Percentiles rank a stretch among this genome's conserved stretches.
phyloP scores from a whole-genome alignment of 2,888 invertebrate species.

The Synanthedon formicaeformis region DNA sequence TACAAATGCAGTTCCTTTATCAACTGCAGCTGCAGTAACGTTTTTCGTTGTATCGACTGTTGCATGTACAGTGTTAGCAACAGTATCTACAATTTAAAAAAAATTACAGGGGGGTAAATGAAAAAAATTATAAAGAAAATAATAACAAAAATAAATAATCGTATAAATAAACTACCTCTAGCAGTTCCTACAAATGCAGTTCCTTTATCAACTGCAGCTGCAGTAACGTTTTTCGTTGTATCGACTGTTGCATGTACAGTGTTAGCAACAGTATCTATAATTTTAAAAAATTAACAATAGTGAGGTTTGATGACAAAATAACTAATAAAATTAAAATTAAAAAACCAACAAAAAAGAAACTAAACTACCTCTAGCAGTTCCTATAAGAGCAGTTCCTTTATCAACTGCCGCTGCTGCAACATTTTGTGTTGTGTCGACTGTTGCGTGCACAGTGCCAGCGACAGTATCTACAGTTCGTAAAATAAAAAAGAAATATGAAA shows the following conservation, averaged over 20 bases:
- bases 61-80: conserved; percentile 20
- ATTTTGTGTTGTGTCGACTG: conserved; percentile 34
- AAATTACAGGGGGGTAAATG: no score
- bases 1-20: conserved; percentile 23
- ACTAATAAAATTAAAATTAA: not conserved
- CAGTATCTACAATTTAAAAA: conserved; percentile 19
- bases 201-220: conserved; percentile 28
- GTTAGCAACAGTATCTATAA: conserved; percentile 27
- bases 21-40: conserved; percentile 25
- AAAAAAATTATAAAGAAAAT: not conserved
- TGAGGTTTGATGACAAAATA: not conserved
- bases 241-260: conserved; percentile 27
- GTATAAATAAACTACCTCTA: conserved; percentile 16
- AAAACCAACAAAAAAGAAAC: not conserved
- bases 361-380: conserved; percentile 22
- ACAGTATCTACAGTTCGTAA: conserved; percentile 24
- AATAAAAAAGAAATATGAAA: no score
- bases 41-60: conserved; percentile 36
- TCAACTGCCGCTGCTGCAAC: conserved; percentile 27
- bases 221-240: conserved; percentile 29
- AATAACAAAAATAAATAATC: not conserved
- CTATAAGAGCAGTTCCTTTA: conserved; percentile 22
- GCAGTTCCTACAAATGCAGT: conserved; percentile 21
- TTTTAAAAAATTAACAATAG: not conserved
- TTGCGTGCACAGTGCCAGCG: conserved; percentile 20